These are phyloP conservation scores for Oceanites oceanicus DNA, from an alignment of 2,113 vertebrate genomes.

Conservation along the genomic window DNA sequence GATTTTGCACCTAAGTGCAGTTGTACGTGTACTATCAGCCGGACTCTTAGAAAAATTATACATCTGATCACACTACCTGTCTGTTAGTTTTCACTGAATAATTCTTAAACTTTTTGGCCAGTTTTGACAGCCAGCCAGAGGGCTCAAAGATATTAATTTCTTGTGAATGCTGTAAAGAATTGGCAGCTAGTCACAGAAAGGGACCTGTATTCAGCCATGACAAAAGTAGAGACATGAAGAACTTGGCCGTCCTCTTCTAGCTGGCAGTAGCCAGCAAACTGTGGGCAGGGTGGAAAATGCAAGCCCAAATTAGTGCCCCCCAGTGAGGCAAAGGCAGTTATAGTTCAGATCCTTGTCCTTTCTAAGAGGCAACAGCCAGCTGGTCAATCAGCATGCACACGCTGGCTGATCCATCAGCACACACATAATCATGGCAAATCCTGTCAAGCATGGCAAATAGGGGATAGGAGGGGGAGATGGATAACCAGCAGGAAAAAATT, in stretches of 20 bases:
- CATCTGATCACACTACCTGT: not conserved
- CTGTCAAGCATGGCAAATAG: not conserved
- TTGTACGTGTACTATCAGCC: not conserved
- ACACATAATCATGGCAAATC: too few species aligned
- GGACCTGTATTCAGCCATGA: not conserved
- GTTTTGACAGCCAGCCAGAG: not conserved
- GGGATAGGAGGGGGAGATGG: not conserved
- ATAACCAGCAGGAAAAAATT: not conserved
- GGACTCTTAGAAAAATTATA: fast-evolving
- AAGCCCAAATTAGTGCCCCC: not conserved
- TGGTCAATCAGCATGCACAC: not conserved
- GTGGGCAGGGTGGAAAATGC: not conserved
- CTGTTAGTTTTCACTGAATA: not conserved
- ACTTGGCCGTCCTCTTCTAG: not conserved
- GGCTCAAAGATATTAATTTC: not conserved
- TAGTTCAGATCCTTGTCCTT: not conserved
- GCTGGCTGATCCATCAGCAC: not conserved
- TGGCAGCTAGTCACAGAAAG: not conserved
- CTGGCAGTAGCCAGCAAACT: not conserved
- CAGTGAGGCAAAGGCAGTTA: not conserved
- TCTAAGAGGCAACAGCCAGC: not conserved
- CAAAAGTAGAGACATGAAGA: not conserved
- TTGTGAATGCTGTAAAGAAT: not conserved
- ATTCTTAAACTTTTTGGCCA: not conserved
- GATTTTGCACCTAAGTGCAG: not conserved